Conservation (phyloP, 2,797 vertebrate species). For the Hyperoplus lanceolatus region DNA sequence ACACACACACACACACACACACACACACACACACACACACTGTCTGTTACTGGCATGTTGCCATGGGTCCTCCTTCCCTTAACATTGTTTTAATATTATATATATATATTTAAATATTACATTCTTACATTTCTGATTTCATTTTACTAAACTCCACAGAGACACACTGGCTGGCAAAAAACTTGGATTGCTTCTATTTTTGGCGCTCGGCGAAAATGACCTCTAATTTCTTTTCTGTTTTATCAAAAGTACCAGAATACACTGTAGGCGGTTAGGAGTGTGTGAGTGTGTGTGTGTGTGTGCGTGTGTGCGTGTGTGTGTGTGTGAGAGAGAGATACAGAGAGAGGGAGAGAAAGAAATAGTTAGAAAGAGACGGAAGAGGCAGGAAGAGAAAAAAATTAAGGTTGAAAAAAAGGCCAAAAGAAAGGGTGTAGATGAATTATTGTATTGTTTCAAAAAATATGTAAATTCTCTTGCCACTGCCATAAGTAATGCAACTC, state of each 20-base stretch:
- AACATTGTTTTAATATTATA: slow-evolving; percentile 61
- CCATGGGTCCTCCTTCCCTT: slow-evolving; percentile 37
- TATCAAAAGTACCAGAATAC: slow-evolving; percentile 59
- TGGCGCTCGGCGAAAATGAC: slow-evolving; percentile 70
- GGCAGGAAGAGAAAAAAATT: slow-evolving; percentile 9
- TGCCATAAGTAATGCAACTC: slow-evolving; percentile 50
- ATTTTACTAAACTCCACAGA: slow-evolving; percentile 74
- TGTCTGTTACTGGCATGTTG: slow-evolving; percentile 42
- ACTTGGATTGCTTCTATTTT: slow-evolving; percentile 81
- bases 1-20: slow-evolving; percentile 18
- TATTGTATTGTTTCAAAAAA: slow-evolving; percentile 38
- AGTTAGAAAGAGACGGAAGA: not conserved
- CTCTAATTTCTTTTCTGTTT: slow-evolving; percentile 77
- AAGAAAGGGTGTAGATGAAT: slow-evolving; percentile 22
- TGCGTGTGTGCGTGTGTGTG: not conserved
- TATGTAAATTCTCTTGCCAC: slow-evolving; percentile 30
- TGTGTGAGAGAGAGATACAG: not conserved
- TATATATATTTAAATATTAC: slow-evolving; percentile 20
- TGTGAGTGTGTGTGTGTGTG: too few relatives aligned
- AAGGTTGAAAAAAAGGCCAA: not conserved
- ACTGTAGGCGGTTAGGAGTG: slow-evolving; percentile 6
- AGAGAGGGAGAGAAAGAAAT: not conserved
- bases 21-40: slow-evolving; percentile 19
- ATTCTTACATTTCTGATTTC: slow-evolving; percentile 61
- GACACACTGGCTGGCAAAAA: slow-evolving; percentile 66